Evolutionary conservation across 2,113 vertebrate species (phyloP).

Genomic region (Mystacornis crossleyi): DNA sequence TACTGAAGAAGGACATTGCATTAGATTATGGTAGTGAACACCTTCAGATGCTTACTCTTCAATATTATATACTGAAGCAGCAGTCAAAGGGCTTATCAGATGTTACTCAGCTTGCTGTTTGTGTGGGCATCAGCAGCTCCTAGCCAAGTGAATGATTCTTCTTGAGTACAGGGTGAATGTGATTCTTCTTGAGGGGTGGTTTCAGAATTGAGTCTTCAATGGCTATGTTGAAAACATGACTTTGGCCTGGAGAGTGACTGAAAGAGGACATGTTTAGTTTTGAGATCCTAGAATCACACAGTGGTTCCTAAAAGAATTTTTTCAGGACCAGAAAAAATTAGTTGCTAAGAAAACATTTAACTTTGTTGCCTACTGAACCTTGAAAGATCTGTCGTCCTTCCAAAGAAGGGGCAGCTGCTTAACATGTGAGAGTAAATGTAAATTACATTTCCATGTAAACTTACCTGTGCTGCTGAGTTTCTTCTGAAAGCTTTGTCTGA

Average conservation of each 20-base stretch:
- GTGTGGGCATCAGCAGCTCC: not conserved
- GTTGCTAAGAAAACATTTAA: not conserved
- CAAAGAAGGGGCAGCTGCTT: not conserved
- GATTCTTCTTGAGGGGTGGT: fast-evolving
- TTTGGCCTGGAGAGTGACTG: not conserved
- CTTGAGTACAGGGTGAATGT: not conserved
- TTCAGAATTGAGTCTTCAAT: not conserved
- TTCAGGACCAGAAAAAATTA: not conserved
- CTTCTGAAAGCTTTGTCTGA: not conserved
- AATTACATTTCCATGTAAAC: not conserved
- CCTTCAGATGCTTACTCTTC: not conserved
- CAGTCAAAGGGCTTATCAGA: not conserved
- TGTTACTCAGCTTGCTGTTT: not conserved
- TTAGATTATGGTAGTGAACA: not conserved
- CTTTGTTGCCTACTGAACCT: not conserved
- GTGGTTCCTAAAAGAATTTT: not conserved
- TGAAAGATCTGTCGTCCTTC: not conserved
- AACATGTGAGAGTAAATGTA: not conserved
- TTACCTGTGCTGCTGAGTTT: not conserved
- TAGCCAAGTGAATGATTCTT: not conserved
- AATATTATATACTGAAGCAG: not conserved
- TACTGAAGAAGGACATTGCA: not conserved
- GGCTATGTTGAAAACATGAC: not conserved
- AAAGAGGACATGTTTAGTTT: not conserved
- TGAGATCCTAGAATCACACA: not conserved